These are phyloP conservation scores for Clarias laeviceps DNA, from an alignment of 2,797 vertebrate genomes.

Conservation along the genomic window DNA sequence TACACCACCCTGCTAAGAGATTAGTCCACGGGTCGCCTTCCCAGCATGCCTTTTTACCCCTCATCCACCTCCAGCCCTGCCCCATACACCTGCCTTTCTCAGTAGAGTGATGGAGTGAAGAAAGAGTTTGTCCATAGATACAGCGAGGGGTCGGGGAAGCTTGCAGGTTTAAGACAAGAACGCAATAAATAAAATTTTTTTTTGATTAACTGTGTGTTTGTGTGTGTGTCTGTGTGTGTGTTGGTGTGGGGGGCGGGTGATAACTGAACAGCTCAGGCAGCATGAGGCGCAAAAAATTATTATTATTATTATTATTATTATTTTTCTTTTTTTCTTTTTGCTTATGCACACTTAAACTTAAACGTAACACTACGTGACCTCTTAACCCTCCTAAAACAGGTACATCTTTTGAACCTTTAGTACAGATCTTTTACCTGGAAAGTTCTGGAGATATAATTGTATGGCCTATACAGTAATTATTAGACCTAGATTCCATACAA, in stretches of 20 bases:
- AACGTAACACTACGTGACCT: too few species aligned
- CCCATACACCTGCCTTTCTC: slow-evolving; percentile 54
- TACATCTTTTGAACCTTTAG: neutral
- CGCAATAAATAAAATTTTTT: slow-evolving; percentile 71
- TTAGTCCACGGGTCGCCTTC: slow-evolving; percentile 35
- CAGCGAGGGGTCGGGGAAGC: slow-evolving; percentile 34
- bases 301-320: neutral
- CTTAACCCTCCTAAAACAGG: neutral
- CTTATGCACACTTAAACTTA: slow-evolving; percentile 23
- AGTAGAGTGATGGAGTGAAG: slow-evolving; percentile 43
- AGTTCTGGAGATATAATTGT: neutral
- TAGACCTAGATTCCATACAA: neutral
- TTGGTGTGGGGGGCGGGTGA: neutral
- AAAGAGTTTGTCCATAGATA: slow-evolving; percentile 65
- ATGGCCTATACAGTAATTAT: neutral
- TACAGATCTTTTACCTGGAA: neutral
- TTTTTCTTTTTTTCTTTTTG: neutral
- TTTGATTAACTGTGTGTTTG: slow-evolving; percentile 54
- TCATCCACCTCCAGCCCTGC: slow-evolving; percentile 3
- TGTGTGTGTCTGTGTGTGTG: neutral
- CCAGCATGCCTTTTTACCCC: slow-evolving; percentile 44
- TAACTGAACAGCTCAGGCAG: slow-evolving; percentile 41
- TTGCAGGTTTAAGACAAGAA: slow-evolving; percentile 58
- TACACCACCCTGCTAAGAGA: slow-evolving; percentile 31
- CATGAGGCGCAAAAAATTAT: slow-evolving; percentile 53